Conservation (phyloP, 2,113 vertebrate species). For the Caretta caretta region DNA sequence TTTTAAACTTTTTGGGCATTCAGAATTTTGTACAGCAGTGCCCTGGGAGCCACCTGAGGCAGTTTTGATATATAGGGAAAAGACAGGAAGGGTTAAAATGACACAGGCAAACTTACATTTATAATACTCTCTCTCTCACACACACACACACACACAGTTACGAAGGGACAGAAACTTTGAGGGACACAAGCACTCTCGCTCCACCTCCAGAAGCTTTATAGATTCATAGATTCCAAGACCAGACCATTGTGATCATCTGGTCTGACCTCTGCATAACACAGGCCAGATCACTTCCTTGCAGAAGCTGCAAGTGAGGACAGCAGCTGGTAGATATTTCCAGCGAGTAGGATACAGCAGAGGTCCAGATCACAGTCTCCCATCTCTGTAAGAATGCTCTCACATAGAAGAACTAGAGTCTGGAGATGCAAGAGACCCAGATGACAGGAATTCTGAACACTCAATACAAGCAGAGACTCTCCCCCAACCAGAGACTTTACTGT, state of each 20-base stretch:
- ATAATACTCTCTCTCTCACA: background rate
- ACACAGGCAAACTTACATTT: background rate
- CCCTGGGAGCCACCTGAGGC: background rate
- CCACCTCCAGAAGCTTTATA: background rate
- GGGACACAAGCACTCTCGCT: background rate
- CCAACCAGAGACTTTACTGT: background rate
- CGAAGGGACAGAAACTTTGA: background rate
- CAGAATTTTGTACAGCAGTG: background rate
- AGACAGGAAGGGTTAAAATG: background rate
- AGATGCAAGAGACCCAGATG: background rate
- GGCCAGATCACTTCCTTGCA: background rate
- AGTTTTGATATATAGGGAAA: background rate
- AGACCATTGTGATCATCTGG: background rate
- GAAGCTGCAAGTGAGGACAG: background rate
- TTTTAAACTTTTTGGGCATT: background rate
- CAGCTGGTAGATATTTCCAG: background rate
- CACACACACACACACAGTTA: background rate
- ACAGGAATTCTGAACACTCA: background rate
- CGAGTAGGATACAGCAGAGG: background rate
- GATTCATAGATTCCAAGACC: background rate
- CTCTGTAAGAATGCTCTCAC: background rate
- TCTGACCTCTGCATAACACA: background rate
- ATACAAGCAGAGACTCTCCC: background rate
- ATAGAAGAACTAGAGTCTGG: background rate
- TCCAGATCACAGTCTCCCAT: background rate